Evolutionary conservation across 2,113 vertebrate genomes (phyloP).

Genomic region (Atractosteus spatula): DNA sequence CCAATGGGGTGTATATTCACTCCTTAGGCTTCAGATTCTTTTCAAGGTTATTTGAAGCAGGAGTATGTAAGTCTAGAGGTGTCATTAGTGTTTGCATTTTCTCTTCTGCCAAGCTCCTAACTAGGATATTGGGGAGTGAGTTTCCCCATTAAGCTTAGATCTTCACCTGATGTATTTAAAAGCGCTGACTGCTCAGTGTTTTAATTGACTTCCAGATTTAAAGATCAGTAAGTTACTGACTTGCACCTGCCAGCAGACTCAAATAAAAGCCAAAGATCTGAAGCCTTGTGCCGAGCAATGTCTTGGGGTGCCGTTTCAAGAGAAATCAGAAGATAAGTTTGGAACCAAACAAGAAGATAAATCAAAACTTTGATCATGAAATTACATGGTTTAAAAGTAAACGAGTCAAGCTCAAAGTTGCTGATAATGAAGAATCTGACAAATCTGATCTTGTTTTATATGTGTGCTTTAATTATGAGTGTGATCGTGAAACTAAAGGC

Average conservation of each 20-base stretch:
- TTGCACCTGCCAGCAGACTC: slow-evolving; percentile 23
- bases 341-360: not conserved
- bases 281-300: slow-evolving; percentile 3
- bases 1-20: slow-evolving; percentile 29
- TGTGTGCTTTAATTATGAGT: slow-evolving; percentile 6
- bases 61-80: slow-evolving; percentile 18
- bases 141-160: slow-evolving; percentile 25
- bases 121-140: slow-evolving; percentile 13
- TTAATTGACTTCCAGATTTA: slow-evolving; percentile 32
- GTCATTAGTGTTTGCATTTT: slow-evolving; percentile 16
- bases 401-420: slow-evolving; percentile 5
- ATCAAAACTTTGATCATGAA: slow-evolving; percentile 9
- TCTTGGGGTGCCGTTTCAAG: slow-evolving; percentile 14
- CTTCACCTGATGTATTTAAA: slow-evolving; percentile 25
- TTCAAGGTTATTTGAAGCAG: slow-evolving; percentile 25
- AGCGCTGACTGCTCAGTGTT: slow-evolving; percentile 27
- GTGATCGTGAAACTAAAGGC: not conserved
- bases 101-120: slow-evolving; percentile 16
- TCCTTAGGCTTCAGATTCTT: slow-evolving; percentile 14
- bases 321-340: slow-evolving; percentile 7
- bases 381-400: slow-evolving; percentile 20
- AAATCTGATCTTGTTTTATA: slow-evolving; percentile 9
- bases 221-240: slow-evolving; percentile 18
- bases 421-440: slow-evolving; percentile 7
- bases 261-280: slow-evolving; percentile 24